These are phyloP conservation scores for Drosophila yooni DNA, from an alignment of 2,888 invertebrate species.

Conservation along the genomic window DNA sequence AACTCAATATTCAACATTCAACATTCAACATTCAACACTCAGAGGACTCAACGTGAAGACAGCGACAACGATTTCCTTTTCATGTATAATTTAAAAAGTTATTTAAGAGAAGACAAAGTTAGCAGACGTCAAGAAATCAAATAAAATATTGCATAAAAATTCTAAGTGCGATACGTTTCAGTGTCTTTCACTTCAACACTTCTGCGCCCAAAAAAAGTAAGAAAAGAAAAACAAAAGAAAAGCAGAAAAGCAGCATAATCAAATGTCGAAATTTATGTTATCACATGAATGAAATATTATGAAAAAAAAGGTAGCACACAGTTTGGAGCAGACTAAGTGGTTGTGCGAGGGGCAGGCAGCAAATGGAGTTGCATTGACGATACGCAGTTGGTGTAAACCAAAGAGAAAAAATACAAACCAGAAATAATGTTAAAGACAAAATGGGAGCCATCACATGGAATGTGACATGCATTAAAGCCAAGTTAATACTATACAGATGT, in stretches of 20 bases:
- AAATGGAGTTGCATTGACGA: conserved; percentile 4
- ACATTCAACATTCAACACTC: conserved; percentile 1
- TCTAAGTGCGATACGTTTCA: conserved; percentile 20
- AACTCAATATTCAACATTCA: conserved; percentile 4
- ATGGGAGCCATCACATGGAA: background rate
- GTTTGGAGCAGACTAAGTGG: background rate
- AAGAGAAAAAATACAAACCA: background rate
- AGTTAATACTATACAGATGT: background rate
- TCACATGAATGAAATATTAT: conserved; percentile 12
- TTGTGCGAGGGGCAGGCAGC: background rate
- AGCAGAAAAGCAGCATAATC: conserved; percentile 5
- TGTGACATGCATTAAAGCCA: background rate
- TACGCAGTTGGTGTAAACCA: background rate
- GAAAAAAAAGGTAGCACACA: conserved; percentile 6
- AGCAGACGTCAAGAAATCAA: conserved; percentile 25
- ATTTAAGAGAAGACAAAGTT: conserved; percentile 32
- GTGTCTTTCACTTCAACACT: background rate
- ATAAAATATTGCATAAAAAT: conserved; percentile 22
- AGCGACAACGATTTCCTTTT: conserved; percentile 20
- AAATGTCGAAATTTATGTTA: conserved; percentile 25
- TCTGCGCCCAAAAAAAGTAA: background rate
- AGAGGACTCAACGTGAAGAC: conserved; percentile 18
- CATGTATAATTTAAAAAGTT: conserved; percentile 40
- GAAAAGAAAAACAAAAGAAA: background rate
- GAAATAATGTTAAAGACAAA: background rate